These are phyloP conservation scores for Albula goreensis DNA, from an alignment of 2,113 vertebrate species.

Conservation along the genomic window DNA sequence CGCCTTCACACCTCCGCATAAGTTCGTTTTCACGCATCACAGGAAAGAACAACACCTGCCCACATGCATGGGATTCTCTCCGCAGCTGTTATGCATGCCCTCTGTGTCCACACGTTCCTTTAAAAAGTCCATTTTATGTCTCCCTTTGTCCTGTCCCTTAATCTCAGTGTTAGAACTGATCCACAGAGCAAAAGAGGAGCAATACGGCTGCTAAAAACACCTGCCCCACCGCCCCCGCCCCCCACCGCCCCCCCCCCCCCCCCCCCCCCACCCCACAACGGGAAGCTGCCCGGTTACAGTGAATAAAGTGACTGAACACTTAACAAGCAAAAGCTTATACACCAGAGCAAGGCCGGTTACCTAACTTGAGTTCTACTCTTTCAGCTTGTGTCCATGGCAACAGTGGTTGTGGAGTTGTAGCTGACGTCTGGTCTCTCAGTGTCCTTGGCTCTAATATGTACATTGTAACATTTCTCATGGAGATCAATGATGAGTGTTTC, in stretches of 20 bases:
- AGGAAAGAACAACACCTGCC: conserved; percentile 42
- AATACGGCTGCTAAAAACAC: neutral
- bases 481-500: conserved; percentile 12
- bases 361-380: conserved; percentile 15
- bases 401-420: conserved; percentile 1
- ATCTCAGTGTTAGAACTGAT: conserved; percentile 10
- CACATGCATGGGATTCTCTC: conserved; percentile 16
- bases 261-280: neutral
- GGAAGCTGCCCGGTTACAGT: neutral
- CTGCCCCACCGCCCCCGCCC: no score
- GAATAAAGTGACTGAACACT: conserved; percentile 9
- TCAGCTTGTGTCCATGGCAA: conserved; percentile 22
- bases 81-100: conserved; percentile 33
- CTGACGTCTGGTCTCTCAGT: neutral
- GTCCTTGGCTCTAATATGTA: neutral
- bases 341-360: conserved; percentile 15
- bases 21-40: conserved; percentile 37
- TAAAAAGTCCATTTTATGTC: conserved; percentile 23
- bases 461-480: neutral
- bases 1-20: neutral
- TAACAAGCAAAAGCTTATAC: conserved; percentile 2
- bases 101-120: conserved; percentile 20
- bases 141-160: neutral
- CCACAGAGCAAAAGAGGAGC: neutral
- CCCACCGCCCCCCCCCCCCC: neutral